Evolutionary conservation across 1,140 invertebrate species (phyloP).

Genomic region (Tetramorium parvispinum): DNA sequence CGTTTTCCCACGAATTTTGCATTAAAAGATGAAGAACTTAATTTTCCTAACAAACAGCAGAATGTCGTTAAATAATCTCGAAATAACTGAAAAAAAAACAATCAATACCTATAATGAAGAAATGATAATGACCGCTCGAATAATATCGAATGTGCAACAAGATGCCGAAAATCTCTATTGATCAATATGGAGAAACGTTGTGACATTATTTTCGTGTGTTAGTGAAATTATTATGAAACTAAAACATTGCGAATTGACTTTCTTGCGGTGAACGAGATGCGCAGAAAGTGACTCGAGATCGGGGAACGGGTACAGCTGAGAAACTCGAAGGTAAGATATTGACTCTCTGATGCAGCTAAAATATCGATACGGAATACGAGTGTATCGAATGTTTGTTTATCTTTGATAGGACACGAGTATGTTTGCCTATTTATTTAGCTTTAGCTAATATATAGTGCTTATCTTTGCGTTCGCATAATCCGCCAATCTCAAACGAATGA

Average conservation of each 20-base stretch:
- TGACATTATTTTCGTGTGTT: constrained; percentile 5
- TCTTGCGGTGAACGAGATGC: not conserved
- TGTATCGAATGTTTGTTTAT: not conserved
- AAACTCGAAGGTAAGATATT: constrained; percentile 64
- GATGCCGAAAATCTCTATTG: not conserved
- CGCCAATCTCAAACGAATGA: not conserved
- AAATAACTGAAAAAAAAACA: not conserved
- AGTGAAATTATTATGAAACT: constrained; percentile 12
- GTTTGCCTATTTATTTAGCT: not conserved
- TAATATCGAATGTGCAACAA: not conserved
- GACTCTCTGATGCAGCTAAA: not conserved
- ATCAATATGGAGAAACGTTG: not conserved
- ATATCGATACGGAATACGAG: constrained; percentile 5
- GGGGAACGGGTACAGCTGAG: constrained; percentile 35
- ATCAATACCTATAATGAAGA: not conserved
- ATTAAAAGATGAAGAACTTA: not conserved
- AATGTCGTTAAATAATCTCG: constrained; percentile 17
- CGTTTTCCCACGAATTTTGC: not conserved
- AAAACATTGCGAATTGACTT: constrained; percentile 32
- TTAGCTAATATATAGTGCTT: constrained; percentile 9
- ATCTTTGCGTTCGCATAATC: not conserved
- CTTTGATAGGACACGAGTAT: not conserved
- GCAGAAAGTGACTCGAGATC: constrained; percentile 1
- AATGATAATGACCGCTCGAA: not conserved
- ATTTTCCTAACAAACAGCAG: not conserved